These are phyloP conservation scores for Neotoxoptera formosana DNA, from an alignment of 1,140 invertebrate species.

Conservation along the genomic window DNA sequence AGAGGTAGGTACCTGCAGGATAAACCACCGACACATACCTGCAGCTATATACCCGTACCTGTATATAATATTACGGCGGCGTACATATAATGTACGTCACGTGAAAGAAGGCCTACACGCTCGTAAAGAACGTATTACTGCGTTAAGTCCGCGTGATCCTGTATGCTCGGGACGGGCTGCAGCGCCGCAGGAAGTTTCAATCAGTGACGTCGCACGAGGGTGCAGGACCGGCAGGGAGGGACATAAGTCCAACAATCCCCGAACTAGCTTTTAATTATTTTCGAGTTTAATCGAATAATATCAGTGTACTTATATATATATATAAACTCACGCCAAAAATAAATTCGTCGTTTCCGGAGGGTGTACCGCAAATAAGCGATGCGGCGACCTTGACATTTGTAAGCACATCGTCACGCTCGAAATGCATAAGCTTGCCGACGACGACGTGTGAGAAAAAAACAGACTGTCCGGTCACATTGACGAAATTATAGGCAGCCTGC, in stretches of 20 bases:
- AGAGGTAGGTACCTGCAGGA: neutral
- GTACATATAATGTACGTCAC: neutral
- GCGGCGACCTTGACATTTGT: neutral
- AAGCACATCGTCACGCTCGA: neutral
- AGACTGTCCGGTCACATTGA: neutral
- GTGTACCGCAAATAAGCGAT: neutral
- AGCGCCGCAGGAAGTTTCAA: slow-evolving; percentile 1
- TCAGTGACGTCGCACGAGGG: neutral
- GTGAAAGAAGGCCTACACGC: neutral
- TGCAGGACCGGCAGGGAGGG: neutral
- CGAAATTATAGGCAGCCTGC: neutral
- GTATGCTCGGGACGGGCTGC: neutral
- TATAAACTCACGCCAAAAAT: neutral
- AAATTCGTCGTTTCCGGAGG: neutral
- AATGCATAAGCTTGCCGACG: neutral
- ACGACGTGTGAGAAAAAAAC: neutral
- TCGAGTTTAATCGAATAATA: slow-evolving; percentile 1
- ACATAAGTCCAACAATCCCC: neutral
- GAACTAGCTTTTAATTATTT: neutral
- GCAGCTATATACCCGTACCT: neutral
- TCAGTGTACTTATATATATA: neutral
- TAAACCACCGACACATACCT: neutral
- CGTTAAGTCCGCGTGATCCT: neutral
- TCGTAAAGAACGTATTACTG: neutral
- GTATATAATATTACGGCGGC: neutral